Evolutionary conservation across 2,113 vertebrate species (phyloP).

Genomic region (Onychostoma macrolepis): DNA sequence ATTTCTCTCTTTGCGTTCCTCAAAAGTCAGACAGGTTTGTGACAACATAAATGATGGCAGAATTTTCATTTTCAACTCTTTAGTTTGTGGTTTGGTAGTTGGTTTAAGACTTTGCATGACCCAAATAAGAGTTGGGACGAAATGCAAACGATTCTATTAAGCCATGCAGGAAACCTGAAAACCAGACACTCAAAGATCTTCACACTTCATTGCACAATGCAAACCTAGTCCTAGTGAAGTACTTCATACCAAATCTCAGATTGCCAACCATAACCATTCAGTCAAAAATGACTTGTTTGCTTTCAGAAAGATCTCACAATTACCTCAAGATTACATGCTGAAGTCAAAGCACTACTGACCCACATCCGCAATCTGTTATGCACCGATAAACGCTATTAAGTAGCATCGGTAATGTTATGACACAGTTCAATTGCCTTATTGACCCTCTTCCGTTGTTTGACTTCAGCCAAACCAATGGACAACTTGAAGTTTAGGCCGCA

Average conservation of each 20-base stretch:
- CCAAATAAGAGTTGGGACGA: not conserved
- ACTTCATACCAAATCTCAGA: not conserved
- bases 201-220: not conserved
- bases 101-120: not conserved
- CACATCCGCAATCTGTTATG: not conserved
- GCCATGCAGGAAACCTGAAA: slow-evolving; percentile 3
- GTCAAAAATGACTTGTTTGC: not conserved
- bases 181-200: not conserved
- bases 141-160: slow-evolving; percentile 23
- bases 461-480: not conserved
- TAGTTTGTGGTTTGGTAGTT: not conserved
- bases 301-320: not conserved
- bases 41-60: not conserved
- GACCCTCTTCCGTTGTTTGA: not conserved
- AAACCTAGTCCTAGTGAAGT: not conserved
- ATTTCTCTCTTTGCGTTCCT: not conserved
- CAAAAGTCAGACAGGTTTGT: not conserved
- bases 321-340: not conserved
- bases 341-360: not conserved
- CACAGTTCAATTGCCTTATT: not conserved
- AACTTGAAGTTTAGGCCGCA: not conserved
- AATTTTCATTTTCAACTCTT: not conserved
- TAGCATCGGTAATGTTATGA: not conserved
- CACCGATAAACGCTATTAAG: not conserved
- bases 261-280: not conserved